Evolutionary conservation across 1,140 invertebrate species (phyloP).

Genomic region (Cydia amplana): DNA sequence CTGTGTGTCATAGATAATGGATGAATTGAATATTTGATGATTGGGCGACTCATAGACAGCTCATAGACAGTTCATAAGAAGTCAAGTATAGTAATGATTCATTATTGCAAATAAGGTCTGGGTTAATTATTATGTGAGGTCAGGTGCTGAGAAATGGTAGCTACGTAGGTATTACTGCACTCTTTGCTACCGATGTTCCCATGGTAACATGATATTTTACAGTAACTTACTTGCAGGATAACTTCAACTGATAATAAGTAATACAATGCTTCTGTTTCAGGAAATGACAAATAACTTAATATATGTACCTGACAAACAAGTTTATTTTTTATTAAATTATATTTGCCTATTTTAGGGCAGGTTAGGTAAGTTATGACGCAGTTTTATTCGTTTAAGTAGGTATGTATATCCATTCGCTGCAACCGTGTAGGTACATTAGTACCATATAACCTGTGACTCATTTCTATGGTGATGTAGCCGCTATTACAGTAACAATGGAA

Average conservation of each 20-base stretch:
- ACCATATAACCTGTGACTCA: slow-evolving; percentile 7
- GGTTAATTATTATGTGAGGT: background rate
- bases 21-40: slow-evolving; percentile 6
- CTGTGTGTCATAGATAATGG: slow-evolving; percentile 2
- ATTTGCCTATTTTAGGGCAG: too few species aligned
- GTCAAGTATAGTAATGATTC: background rate
- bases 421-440: background rate
- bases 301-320: too few species aligned
- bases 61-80: slow-evolving; percentile 13
- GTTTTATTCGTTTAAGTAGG: too few species aligned
- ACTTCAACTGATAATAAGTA: too few species aligned
- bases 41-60: background rate
- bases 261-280: too few species aligned
- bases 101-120: background rate
- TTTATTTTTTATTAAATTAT: background rate
- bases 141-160: background rate
- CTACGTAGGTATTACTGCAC: too few species aligned
- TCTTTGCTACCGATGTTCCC: too few species aligned
- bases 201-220: too few species aligned
- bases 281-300: too few species aligned
- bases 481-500: slow-evolving; percentile 5
- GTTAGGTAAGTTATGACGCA: too few species aligned
- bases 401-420: background rate
- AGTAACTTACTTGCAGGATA: too few species aligned
- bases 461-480: background rate